Conservation (phyloP, 2,888 invertebrate genomes). For the Lasioglossum leucozonium region DNA sequence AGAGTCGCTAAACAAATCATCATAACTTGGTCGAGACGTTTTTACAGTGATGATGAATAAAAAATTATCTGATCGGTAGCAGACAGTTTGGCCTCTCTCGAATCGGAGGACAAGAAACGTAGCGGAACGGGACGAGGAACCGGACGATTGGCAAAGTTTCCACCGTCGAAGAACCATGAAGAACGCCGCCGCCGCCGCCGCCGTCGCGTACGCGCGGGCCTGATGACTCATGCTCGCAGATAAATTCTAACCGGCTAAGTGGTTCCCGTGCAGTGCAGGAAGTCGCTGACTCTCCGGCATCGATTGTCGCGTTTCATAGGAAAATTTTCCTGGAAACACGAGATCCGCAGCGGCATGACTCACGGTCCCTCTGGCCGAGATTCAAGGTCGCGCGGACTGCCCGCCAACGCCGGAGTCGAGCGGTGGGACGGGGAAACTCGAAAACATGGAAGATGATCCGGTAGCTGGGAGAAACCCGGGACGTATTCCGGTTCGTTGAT, state of each 20-base stretch:
- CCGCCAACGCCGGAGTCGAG: neutral
- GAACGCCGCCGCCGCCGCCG: neutral
- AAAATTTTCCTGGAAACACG: constrained; percentile 68
- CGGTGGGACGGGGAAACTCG: neutral
- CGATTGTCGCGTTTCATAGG: constrained; percentile 62
- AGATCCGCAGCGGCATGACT: constrained; percentile 40
- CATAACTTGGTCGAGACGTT: neutral
- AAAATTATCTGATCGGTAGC: neutral
- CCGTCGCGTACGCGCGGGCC: neutral
- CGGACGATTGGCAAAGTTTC: neutral
- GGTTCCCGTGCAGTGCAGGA: constrained; percentile 28
- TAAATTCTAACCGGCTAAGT: constrained; percentile 58
- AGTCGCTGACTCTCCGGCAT: constrained; percentile 32
- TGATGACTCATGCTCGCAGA: constrained; percentile 21
- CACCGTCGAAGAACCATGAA: neutral
- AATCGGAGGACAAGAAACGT: neutral
- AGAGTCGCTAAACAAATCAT: constrained; percentile 17
- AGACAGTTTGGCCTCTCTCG: neutral
- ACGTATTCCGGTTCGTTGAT: constrained; percentile 2
- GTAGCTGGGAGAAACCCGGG: neutral
- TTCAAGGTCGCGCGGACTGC: constrained; percentile 27
- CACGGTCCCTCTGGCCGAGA: constrained; percentile 49
- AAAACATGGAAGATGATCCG: neutral
- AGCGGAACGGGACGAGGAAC: neutral
- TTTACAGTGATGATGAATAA: neutral